Percentiles rank a stretch among this genome's conserved stretches.
Conservation (phyloP, 2,113 vertebrate genomes). For the Caranx melampygus region DNA sequence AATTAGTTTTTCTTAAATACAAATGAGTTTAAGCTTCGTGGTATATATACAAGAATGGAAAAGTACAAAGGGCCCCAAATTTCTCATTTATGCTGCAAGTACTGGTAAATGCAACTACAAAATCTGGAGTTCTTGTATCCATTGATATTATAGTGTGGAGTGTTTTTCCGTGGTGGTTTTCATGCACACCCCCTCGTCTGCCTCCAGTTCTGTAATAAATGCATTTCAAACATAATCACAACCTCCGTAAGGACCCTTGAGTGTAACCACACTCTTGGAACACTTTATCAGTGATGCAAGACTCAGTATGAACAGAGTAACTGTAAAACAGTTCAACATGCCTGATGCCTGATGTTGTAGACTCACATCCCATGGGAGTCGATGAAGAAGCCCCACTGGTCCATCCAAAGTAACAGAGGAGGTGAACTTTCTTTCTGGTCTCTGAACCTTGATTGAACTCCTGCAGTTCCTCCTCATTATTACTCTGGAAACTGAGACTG, state of each 20-base stretch:
- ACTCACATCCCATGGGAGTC: background rate
- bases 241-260: constrained; percentile 21
- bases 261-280: background rate
- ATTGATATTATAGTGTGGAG: constrained; percentile 22
- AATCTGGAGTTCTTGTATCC: constrained; percentile 5
- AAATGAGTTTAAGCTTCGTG: background rate
- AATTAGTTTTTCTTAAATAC: too few species aligned
- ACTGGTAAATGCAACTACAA: constrained; percentile 14
- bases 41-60: background rate
- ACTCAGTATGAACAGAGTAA: background rate
- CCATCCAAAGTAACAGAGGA: background rate
- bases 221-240: constrained; percentile 26
- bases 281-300: background rate
- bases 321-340: background rate
- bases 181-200: constrained; percentile 4
- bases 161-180: constrained; percentile 34
- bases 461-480: background rate
- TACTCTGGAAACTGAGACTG: background rate
- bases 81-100: background rate
- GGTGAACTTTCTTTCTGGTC: background rate
- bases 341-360: background rate
- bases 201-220: constrained; percentile 23
- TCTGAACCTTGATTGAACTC: background rate
- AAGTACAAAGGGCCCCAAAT: constrained; percentile 10
- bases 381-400: background rate